These are phyloP conservation scores for Lithobius niger DNA, from an alignment of 1,140 invertebrate genomes.

Conservation along the genomic window DNA sequence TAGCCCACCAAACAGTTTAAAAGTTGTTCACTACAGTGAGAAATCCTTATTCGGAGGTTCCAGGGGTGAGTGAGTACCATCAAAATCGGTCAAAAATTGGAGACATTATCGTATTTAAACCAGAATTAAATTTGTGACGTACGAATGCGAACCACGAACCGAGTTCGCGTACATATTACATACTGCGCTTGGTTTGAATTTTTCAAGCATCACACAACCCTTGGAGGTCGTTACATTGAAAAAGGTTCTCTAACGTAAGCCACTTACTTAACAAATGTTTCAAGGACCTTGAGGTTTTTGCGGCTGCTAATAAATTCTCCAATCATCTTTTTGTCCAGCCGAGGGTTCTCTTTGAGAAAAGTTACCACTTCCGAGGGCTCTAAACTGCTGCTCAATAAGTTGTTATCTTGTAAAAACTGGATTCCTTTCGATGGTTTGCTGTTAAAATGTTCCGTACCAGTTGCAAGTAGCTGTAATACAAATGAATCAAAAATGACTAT, in stretches of 20 bases:
- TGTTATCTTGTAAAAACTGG: constrained; percentile 80
- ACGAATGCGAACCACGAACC: too few relatives aligned
- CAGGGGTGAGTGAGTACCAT: too few relatives aligned
- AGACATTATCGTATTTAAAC: too few relatives aligned
- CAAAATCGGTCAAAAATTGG: too few relatives aligned
- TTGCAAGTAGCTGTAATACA: constrained; percentile 48
- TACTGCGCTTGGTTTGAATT: too few relatives aligned
- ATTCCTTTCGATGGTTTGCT: constrained; percentile 84
- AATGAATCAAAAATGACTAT: constrained; percentile 15
- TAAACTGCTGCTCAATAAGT: constrained; percentile 57
- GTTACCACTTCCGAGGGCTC: constrained; percentile 72
- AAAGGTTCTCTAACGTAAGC: not conserved
- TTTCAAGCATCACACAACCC: too few relatives aligned
- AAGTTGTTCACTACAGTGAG: too few relatives aligned
- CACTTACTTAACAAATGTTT: constrained; percentile 46
- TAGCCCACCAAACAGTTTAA: too few relatives aligned
- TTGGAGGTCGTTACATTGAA: too few relatives aligned
- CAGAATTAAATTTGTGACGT: too few relatives aligned
- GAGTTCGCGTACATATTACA: too few relatives aligned
- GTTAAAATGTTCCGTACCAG: constrained; percentile 89
- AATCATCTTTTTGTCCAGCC: constrained; percentile 92
- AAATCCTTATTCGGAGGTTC: too few relatives aligned
- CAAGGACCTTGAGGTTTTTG: constrained; percentile 47
- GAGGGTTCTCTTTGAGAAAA: constrained; percentile 85
- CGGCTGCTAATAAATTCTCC: constrained; percentile 83